These are phyloP conservation scores for Colius striatus DNA, from an alignment of 2,113 vertebrate species.

Conservation along the genomic window DNA sequence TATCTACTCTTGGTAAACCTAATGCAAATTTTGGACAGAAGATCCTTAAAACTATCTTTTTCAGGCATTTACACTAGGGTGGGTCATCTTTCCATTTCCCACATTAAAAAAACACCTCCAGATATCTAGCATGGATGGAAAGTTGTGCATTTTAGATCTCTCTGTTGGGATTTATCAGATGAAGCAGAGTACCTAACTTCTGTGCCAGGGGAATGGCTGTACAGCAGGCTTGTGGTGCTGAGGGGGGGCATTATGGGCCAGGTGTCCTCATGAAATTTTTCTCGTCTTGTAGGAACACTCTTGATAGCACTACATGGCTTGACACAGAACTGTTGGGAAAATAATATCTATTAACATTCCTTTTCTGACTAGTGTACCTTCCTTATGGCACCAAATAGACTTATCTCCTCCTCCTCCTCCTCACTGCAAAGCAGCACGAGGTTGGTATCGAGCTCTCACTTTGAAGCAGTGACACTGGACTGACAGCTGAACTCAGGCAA, in stretches of 20 bases:
- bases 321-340: not conserved
- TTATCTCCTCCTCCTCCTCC: not conserved
- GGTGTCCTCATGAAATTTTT: not conserved
- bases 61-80: not conserved
- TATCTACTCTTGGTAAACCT: not conserved
- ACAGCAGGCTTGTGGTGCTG: not conserved
- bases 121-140: not conserved
- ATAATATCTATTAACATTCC: not conserved
- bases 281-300: not conserved
- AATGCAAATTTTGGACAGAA: not conserved
- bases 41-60: not conserved
- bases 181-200: not conserved
- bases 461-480: not conserved
- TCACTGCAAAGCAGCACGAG: accelerated
- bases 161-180: not conserved
- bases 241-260: not conserved
- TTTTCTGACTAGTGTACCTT: not conserved
- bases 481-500: not conserved
- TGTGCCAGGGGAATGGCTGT: not conserved
- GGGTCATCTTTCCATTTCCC: not conserved
- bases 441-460: not conserved
- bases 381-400: not conserved
- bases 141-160: not conserved
- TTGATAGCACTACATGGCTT: not conserved
- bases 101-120: not conserved